Percentiles rank a stretch among this genome's conserved stretches.
Conservation (phyloP, 2,113 vertebrate genomes). For the Notothenia coriiceps region DNA sequence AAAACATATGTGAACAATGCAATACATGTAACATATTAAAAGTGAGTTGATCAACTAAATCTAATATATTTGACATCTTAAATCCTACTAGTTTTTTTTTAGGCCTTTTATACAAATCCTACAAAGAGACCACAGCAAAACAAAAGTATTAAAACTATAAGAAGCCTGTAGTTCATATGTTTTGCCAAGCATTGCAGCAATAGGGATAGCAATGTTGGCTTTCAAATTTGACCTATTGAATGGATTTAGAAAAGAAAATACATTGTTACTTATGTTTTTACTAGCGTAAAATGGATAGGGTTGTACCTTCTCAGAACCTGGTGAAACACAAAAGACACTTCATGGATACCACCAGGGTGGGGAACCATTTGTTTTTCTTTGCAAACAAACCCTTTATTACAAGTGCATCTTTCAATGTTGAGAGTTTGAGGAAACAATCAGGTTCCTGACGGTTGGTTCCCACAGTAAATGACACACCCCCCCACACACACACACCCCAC, state of each 20-base stretch:
- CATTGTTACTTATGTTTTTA: background rate
- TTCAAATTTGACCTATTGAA: background rate
- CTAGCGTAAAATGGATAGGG: background rate
- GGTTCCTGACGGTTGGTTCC: conserved; percentile 59
- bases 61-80: background rate
- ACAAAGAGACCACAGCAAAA: background rate
- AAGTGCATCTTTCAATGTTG: background rate
- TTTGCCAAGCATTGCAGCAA: background rate
- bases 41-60: background rate
- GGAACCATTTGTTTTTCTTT: too few relatives aligned
- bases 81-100: background rate
- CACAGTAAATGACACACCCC: conserved; percentile 30
- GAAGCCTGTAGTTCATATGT: background rate
- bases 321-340: too few relatives aligned
- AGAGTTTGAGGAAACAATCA: conserved; percentile 48
- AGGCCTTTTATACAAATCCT: background rate
- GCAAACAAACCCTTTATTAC: background rate
- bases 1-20: background rate
- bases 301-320: background rate
- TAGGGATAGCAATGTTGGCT: background rate
- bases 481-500: background rate
- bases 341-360: too few relatives aligned
- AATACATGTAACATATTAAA: background rate
- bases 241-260: background rate
- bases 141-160: background rate